phyloP scores from a whole-genome alignment of 2,888 invertebrate genomes.

The Aspidiotus rigidus region DNA sequence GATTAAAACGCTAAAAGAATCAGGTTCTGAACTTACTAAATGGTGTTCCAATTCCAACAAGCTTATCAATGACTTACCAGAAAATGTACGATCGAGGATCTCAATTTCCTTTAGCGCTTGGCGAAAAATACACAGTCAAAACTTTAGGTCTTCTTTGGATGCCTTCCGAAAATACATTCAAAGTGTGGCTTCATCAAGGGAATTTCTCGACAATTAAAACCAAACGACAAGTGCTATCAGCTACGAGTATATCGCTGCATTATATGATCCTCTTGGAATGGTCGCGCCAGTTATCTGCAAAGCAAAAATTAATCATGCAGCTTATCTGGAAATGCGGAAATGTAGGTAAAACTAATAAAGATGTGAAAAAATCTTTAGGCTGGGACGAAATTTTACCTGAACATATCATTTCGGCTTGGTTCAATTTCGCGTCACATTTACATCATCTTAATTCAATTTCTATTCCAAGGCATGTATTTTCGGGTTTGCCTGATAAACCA shows the following conservation, averaged over 20 bases:
- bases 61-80: not conserved
- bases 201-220: not conserved
- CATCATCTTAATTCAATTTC: not conserved
- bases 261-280: not conserved
- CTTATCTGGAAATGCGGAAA: not conserved
- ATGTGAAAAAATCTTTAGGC: not conserved
- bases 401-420: not conserved
- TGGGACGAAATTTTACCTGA: not conserved
- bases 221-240: not conserved
- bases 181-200: conserved; percentile 20
- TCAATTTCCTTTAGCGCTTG: not conserved
- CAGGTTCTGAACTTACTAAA: not conserved
- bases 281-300: not conserved
- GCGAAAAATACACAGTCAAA: conserved; percentile 23
- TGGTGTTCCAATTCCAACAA: conserved; percentile 1
- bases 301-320: not conserved
- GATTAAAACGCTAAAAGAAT: not conserved
- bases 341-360: not conserved
- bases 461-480: not conserved
- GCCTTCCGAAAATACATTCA: conserved; percentile 33
- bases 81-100: not conserved
- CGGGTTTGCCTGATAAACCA: not conserved
- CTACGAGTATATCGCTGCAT: not conserved
- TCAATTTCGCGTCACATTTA: not conserved
- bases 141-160: conserved; percentile 37